Evolutionary conservation across 2,888 invertebrate species (phyloP).

Genomic region (Isoperla grammatica): DNA sequence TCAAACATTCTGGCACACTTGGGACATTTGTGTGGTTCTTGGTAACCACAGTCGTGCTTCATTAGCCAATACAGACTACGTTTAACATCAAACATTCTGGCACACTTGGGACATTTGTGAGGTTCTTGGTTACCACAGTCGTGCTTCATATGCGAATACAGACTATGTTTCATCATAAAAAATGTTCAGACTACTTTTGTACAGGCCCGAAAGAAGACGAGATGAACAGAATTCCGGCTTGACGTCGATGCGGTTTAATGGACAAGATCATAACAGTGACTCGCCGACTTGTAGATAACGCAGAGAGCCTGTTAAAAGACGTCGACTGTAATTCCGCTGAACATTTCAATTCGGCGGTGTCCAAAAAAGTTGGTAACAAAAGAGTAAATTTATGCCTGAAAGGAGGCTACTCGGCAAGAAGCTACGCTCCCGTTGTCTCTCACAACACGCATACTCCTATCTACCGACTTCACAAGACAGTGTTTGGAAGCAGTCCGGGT

Average conservation of each 20-base stretch:
- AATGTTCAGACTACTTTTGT: neutral
- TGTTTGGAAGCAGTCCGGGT: neutral
- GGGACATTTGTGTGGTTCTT: no score
- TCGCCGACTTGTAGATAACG: conserved; percentile 14
- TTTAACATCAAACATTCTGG: no score
- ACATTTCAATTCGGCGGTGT: conserved; percentile 36
- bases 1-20: no score
- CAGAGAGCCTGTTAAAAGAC: conserved; percentile 31
- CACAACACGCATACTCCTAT: neutral
- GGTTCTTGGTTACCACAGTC: no score
- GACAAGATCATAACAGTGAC: neutral
- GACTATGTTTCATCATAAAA: no score
- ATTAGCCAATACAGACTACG: no score
- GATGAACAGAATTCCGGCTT: no score
- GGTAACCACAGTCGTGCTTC: no score
- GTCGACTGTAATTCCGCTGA: conserved; percentile 37
- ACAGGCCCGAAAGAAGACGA: conserved; percentile 6
- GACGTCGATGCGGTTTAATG: no score
- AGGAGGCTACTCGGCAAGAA: conserved; percentile 35
- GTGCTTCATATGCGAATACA: no score
- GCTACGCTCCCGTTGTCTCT: neutral
- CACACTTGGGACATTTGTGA: no score
- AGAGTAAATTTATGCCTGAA: conserved; percentile 34
- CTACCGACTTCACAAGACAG: neutral
- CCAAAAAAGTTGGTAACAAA: conserved; percentile 39